Percentiles rank a stretch among this genome's conserved stretches.
phyloP scores from a whole-genome alignment of 2,888 invertebrate genomes.

The Epirrhoe tristata region DNA sequence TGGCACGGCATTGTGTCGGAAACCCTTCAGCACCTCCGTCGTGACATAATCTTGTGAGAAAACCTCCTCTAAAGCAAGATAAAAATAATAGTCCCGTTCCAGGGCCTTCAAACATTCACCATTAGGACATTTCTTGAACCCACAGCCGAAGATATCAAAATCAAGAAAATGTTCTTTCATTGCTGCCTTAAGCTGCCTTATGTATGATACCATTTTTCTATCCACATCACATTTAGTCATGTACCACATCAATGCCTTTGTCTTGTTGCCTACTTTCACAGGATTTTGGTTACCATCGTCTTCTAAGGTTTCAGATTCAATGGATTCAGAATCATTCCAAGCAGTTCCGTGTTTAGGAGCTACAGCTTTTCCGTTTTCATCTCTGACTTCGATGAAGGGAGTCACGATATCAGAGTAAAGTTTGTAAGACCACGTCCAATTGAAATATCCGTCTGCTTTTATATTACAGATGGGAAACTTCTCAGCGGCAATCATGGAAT shows the following conservation, averaged over 20 bases:
- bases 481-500: constrained; percentile 60
- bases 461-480: constrained; percentile 62
- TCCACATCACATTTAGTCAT: constrained; percentile 53
- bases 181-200: constrained; percentile 67
- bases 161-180: constrained; percentile 60
- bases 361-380: constrained; percentile 54
- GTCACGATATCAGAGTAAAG: constrained; percentile 69
- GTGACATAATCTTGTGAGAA: constrained; percentile 69
- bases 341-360: constrained; percentile 57
- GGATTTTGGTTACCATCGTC: not conserved
- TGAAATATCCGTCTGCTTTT: constrained; percentile 66
- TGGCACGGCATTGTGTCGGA: constrained; percentile 86
- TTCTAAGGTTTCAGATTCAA: constrained; percentile 8
- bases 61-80: constrained; percentile 64
- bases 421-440: constrained; percentile 80
- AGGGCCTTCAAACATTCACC: constrained; percentile 56
- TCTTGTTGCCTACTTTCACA: constrained; percentile 42
- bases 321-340: constrained; percentile 50
- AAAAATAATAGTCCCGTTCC: constrained; percentile 68
- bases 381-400: constrained; percentile 69
- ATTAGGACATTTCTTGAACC: constrained; percentile 52
- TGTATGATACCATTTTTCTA: constrained; percentile 34
- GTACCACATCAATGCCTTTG: constrained; percentile 54
- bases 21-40: constrained; percentile 67
- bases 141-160: constrained; percentile 81